Conservation (phyloP, 2,797 vertebrate species). For the Sitta carolinensis region DNA sequence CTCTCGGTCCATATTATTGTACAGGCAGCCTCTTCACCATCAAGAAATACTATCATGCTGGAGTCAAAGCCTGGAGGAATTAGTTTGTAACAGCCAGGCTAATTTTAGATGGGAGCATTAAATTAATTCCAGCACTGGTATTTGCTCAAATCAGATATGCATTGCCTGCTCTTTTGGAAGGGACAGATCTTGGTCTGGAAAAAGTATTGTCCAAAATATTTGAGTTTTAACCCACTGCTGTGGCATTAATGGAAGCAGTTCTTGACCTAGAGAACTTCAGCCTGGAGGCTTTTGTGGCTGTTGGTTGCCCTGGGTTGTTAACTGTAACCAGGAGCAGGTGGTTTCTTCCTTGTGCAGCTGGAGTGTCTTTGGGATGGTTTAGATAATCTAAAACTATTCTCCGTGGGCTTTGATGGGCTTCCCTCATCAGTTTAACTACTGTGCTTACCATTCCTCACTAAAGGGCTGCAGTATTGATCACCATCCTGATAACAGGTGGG, state of each 20-base stretch:
- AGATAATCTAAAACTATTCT: neutral
- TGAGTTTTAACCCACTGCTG: neutral
- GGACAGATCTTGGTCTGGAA: neutral
- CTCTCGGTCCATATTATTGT: rapidly evolving
- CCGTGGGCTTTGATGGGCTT: neutral
- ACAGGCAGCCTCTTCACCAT: rapidly evolving
- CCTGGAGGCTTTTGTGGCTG: neutral
- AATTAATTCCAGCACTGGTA: slow-evolving; percentile 16
- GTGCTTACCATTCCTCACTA: rapidly evolving
- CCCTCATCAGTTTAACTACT: neutral
- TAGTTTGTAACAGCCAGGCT: neutral
- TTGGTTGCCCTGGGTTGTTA: neutral
- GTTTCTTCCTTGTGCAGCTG: neutral
- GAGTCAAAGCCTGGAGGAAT: slow-evolving; percentile 1
- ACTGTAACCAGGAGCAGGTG: neutral
- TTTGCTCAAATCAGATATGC: neutral
- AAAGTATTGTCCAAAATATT: rapidly evolving
- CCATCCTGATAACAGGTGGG: neutral
- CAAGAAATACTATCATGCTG: neutral
- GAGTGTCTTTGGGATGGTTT: neutral
- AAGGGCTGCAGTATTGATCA: neutral
- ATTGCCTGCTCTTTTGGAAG: neutral
- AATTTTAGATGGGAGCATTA: slow-evolving; percentile 22
- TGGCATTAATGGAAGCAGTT: neutral
- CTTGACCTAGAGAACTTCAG: neutral